Evolutionary conservation across 2,113 vertebrate species (phyloP).

Genomic region (Semicossyphus pulcher): DNA sequence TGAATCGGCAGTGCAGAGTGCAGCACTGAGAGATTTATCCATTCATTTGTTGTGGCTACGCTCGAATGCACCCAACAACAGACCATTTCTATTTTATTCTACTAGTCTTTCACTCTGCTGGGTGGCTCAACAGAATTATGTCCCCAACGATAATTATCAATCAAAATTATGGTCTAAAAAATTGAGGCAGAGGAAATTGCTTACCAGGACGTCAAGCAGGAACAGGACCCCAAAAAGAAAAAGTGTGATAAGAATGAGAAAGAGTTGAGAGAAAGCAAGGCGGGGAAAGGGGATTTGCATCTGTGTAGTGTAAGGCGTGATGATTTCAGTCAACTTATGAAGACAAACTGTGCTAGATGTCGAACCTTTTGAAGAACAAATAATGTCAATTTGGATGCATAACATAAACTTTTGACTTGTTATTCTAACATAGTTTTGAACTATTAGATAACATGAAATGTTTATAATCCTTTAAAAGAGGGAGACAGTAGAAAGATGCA

Average conservation of each 20-base stretch:
- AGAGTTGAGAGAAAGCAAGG: background rate
- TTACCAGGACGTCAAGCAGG: conserved; percentile 70
- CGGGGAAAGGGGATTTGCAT: conserved; percentile 30
- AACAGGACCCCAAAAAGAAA: conserved; percentile 53
- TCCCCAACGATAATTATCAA: conserved; percentile 82
- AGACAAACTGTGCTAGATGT: conserved; percentile 17
- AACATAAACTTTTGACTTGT: background rate
- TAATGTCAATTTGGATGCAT: conserved; percentile 14
- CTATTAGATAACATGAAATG: conserved; percentile 8
- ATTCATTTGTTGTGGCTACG: conserved; percentile 84
- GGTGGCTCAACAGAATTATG: conserved; percentile 80
- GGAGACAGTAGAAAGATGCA: background rate
- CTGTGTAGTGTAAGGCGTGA: background rate
- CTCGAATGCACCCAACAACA: conserved; percentile 79
- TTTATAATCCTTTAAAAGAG: conserved; percentile 1
- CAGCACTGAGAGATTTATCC: conserved; percentile 83
- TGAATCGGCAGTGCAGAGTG: conserved; percentile 57
- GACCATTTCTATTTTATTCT: conserved; percentile 82
- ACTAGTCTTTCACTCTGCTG: conserved; percentile 77
- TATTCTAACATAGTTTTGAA: background rate
- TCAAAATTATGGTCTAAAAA: conserved; percentile 83
- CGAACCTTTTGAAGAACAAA: conserved; percentile 16
- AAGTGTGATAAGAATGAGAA: conserved; percentile 34
- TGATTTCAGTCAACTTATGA: conserved; percentile 8
- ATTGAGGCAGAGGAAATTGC: conserved; percentile 74